These are phyloP conservation scores for Cylloceria caligata DNA, from an alignment of 2,888 invertebrate genomes.

Conservation along the genomic window DNA sequence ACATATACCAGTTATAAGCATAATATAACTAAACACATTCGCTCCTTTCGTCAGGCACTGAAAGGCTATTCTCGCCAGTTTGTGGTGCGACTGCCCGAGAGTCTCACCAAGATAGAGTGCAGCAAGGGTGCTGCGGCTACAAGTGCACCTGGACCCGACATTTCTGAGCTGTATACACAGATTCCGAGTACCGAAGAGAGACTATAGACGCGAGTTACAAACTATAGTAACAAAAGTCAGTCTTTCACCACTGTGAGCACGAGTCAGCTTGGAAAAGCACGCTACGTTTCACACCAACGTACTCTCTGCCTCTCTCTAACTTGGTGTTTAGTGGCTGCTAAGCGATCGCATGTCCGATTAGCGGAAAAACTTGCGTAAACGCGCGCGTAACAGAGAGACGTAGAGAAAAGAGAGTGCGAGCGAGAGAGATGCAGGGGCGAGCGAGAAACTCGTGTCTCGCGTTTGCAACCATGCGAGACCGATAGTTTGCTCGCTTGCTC, in stretches of 20 bases:
- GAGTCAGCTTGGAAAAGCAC: slow-evolving; percentile 44
- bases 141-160: slow-evolving; percentile 25
- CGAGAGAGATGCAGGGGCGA: slow-evolving; percentile 29
- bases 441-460: slow-evolving; percentile 68
- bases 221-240: background rate
- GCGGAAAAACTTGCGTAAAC: slow-evolving; percentile 79
- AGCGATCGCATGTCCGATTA: slow-evolving; percentile 80
- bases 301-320: slow-evolving; percentile 25
- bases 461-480: slow-evolving; percentile 71
- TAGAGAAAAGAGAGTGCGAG: background rate
- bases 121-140: slow-evolving; percentile 1
- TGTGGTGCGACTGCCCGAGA: background rate
- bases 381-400: slow-evolving; percentile 66
- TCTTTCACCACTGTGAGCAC: slow-evolving; percentile 13
- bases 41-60: slow-evolving; percentile 43
- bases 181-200: background rate
- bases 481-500: slow-evolving; percentile 57
- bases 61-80: background rate
- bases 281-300: slow-evolving; percentile 29
- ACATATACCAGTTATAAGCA: slow-evolving; percentile 33
- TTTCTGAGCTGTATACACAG: no score
- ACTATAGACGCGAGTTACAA: background rate
- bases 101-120: background rate
- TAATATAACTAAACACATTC: slow-evolving; percentile 45
- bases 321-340: slow-evolving; percentile 75